These are phyloP conservation scores for Sarcophaga variegata DNA, from an alignment of 2,888 invertebrate species.

Conservation along the genomic window DNA sequence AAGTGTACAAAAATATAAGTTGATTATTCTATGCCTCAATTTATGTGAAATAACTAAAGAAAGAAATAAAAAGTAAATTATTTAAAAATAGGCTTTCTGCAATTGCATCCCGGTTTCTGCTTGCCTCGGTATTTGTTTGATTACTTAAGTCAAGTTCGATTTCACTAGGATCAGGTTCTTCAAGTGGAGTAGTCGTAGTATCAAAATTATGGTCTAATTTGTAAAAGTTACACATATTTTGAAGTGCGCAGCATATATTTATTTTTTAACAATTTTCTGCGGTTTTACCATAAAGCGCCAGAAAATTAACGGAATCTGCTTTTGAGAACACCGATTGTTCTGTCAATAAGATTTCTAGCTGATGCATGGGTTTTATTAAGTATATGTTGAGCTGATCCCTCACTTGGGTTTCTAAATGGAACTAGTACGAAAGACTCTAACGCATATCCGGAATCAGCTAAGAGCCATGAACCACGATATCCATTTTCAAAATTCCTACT, in stretches of 20 bases:
- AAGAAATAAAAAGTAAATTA: no score
- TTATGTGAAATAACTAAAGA: no score
- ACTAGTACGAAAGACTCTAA: no score
- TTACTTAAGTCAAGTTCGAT: neutral
- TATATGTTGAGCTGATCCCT: no score
- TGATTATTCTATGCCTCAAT: no score
- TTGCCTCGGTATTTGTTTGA: neutral
- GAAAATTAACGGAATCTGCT: conserved; percentile 41
- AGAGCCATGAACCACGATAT: no score
- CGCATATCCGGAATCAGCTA: no score
- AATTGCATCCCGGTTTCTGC: conserved; percentile 27
- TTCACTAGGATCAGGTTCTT: conserved; percentile 11
- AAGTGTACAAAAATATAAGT: no score
- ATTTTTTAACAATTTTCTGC: conserved; percentile 13
- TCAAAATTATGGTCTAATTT: conserved; percentile 17
- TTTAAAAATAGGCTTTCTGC: conserved; percentile 13
- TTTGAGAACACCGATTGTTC: conserved; percentile 46
- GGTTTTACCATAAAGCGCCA: conserved; percentile 27
- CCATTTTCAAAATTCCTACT: no score
- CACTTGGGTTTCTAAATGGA: no score
- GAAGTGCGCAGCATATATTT: conserved; percentile 38
- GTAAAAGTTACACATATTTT: conserved; percentile 21
- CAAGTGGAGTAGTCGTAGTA: neutral
- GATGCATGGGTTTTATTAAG: no score
- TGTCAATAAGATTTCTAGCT: no score